Evolutionary conservation across 1,140 invertebrate genomes (phyloP), one percentile per base, ranked within the genome.

Genomic region (Atta colombica): DNA sequence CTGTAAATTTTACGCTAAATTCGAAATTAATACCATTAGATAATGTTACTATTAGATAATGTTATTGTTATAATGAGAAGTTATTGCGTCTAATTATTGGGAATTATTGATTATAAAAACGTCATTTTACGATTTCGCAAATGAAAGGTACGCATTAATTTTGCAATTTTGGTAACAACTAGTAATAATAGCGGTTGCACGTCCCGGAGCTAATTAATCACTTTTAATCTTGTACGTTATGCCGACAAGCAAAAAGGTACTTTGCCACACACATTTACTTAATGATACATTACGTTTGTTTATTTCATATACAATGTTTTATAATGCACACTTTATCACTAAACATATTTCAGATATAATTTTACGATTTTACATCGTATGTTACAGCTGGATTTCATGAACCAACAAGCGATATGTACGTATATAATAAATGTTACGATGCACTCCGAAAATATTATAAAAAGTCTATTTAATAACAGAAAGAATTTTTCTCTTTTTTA

Each of bases 71-170:
- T 31, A 49, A 60, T 31, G 8, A 18, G 3, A 49, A 18, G 31
- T 77, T 65, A 77, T 53, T 45, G 25, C 21, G n/a, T 45, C 21
- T 45, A 81, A 81, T 81, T 84, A 84, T 75, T n/a, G 39, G 60
- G 7, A 45, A 25, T 51, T 63, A 75, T 84, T 21, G 49, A 81
- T 81, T 16, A 18, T 25, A 58, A 16, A 31, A 25, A 39, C 25
- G 51, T 12, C 5, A 49, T 74, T 84, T 71, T 21, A 25, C 7
- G 53, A 66, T 49, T 49, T 58, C 61, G 31, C 12, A 58, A 85
- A 85, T 85, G 55, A 85, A 85, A 77, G 81, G n/a, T 75, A 39
- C 6, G 58, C 7, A 63, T 85, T 75, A 85, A 85, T 77, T 77
- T 65, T 14, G 49, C 16, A 53, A 81, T 35, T 69, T 81, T 71